These are phyloP conservation scores for Cephalotes varians DNA, from an alignment of 2,888 invertebrate species.

Conservation along the genomic window DNA sequence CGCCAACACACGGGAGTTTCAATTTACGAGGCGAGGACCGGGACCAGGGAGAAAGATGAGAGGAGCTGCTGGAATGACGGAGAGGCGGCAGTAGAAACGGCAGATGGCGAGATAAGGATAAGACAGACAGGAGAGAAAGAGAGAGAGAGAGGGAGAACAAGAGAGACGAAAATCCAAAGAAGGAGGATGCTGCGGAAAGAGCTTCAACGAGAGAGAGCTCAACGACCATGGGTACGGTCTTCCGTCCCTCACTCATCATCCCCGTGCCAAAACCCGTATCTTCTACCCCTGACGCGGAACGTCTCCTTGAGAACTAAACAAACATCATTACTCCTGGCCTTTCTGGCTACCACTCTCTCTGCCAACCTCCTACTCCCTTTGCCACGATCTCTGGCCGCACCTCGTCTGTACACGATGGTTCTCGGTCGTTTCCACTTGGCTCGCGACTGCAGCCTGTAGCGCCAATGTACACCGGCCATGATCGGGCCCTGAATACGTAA, in stretches of 20 bases:
- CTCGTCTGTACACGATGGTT: slow-evolving; percentile 20
- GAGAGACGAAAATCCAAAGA: slow-evolving; percentile 31
- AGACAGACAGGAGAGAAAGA: slow-evolving; percentile 29
- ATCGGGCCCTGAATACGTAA: slow-evolving; percentile 77
- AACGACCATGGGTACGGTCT: slow-evolving; percentile 52
- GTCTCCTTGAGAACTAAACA: slow-evolving; percentile 80
- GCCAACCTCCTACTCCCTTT: slow-evolving; percentile 36
- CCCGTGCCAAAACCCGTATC: slow-evolving; percentile 78
- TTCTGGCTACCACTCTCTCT: slow-evolving; percentile 62
- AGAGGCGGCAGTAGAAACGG: slow-evolving; percentile 24
- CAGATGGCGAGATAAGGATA: slow-evolving; percentile 19
- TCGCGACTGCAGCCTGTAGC: slow-evolving; percentile 64
- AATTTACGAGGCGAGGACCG: slow-evolving; percentile 78
- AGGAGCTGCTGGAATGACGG: slow-evolving; percentile 29
- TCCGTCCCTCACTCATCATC: slow-evolving; percentile 71
- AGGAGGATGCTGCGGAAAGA: slow-evolving; percentile 46
- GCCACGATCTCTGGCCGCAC: slow-evolving; percentile 11
- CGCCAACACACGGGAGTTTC: slow-evolving; percentile 79
- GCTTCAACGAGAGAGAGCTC: slow-evolving; percentile 19
- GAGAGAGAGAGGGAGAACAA: background rate
- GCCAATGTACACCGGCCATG: slow-evolving; percentile 74
- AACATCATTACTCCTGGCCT: slow-evolving; percentile 82
- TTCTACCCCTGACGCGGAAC: slow-evolving; percentile 71
- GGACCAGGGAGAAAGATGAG: slow-evolving; percentile 35
- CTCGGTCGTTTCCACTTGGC: slow-evolving; percentile 36